Evolutionary conservation across 2,888 invertebrate species (phyloP), one percentile per base, ranked within the genome.

Genomic region (Eucera pruinosa): DNA sequence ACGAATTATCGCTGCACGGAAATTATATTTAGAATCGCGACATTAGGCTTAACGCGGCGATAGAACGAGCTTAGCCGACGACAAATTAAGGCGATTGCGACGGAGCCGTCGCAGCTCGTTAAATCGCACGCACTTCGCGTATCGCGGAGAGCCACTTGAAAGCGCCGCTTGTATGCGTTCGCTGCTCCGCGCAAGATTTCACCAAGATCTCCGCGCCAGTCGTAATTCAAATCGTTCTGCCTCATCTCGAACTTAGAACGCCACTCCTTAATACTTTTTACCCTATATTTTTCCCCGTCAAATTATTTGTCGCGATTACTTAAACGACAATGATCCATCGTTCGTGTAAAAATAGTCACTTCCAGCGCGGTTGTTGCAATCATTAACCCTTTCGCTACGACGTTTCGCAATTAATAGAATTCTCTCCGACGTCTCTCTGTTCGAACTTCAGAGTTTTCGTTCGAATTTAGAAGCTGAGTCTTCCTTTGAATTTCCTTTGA

Each of bases 61-160:
- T 68, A 68, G 55, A 54, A 60, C 64, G 62, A 81, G 75, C 55
- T 73, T 72, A 60, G 69, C 54, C 75, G 77, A 57, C 83, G 83
- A 87, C 87, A 81, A 88, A 89, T 89, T 89, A 85, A 87, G 81
- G 77, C 85, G 86, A 89, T 87, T 87, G 86, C 84, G 74, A 81
- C 81, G 82, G 78, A 81, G 83, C 80, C 74, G 83, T 82, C 79
- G 81, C 64, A 65, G 67, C 85, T 88, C 87, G 82, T 88, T 88
- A 85, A 85, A 86, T 80, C 80, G 65, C 81, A 83, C 84, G 82
- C 83, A 83, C 64, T 86, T 82, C 74, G 75, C 69, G 79, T 77
- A 71, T 81, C 71, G 74, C 69, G 48, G n/a, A 60, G 36, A 41
- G 27, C 65, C 69, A 62, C 58, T 83, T 73, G 65, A 70, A 75